phyloP scores from a whole-genome alignment of 2,797 vertebrate species.

The Uromys caudimaculatus region DNA sequence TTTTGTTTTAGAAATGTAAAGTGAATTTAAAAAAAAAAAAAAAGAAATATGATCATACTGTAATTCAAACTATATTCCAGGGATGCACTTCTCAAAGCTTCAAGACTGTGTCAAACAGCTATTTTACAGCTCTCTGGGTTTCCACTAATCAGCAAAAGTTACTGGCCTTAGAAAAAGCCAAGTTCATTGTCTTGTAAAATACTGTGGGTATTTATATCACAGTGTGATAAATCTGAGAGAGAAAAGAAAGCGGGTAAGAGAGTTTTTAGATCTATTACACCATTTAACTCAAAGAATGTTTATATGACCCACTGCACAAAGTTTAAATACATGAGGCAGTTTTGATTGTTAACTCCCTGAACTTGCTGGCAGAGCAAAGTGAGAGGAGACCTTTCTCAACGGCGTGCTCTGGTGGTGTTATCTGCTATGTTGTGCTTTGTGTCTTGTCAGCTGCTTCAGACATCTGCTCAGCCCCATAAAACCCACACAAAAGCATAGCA shows the following conservation, averaged over 20 bases:
- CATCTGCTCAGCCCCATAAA: conserved; percentile 82
- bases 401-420: conserved; percentile 75
- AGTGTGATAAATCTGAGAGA: conserved; percentile 85
- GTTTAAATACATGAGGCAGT: conserved; percentile 88
- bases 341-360: conserved; percentile 88
- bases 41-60: conserved; percentile 11
- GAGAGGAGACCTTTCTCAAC: conserved; percentile 81
- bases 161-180: conserved; percentile 83
- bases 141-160: conserved; percentile 82
- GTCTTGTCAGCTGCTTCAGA: conserved; percentile 85
- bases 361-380: conserved; percentile 82
- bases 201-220: conserved; percentile 84
- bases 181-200: conserved; percentile 86
- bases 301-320: conserved; percentile 85
- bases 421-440: conserved; percentile 77
- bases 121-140: conserved; percentile 79
- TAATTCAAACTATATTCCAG: conserved; percentile 70
- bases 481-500: conserved; percentile 2
- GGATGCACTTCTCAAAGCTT: conserved; percentile 65
- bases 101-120: conserved; percentile 69
- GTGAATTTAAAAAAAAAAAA: not conserved
- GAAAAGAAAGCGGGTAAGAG: conserved; percentile 83
- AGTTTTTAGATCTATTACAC: conserved; percentile 86
- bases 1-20: conserved; percentile 49
- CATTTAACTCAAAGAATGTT: conserved; percentile 88